Conservation (phyloP, 2,113 vertebrate genomes). For the Bettongia penicillata region DNA sequence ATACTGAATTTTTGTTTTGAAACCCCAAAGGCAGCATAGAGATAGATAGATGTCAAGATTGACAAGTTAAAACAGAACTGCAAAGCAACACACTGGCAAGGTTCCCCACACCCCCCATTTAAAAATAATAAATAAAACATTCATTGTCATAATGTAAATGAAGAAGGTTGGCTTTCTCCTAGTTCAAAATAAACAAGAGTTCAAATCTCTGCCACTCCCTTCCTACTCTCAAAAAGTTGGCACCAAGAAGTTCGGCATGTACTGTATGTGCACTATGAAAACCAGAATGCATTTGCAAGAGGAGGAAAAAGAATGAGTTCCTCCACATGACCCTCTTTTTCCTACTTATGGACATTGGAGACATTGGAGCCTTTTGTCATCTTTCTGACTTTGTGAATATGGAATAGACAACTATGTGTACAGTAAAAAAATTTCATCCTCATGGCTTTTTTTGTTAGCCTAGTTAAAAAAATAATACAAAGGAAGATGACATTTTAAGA, state of each 20-base stretch:
- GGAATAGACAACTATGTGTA: not conserved
- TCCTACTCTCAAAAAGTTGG: not conserved
- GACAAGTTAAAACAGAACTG: constrained; percentile 69
- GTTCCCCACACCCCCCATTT: constrained; percentile 55
- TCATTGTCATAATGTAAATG: constrained; percentile 29
- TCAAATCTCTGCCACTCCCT: constrained; percentile 16
- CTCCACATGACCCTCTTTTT: not conserved
- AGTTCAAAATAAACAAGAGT: constrained; percentile 65
- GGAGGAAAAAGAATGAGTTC: not conserved
- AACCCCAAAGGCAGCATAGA: constrained; percentile 56
- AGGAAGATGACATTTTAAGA: not conserved
- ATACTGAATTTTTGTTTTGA: constrained; percentile 47
- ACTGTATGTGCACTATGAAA: not conserved
- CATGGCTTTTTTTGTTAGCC: not conserved
- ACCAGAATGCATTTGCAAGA: not conserved
- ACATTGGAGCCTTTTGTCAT: not conserved
- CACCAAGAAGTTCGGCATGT: not conserved
- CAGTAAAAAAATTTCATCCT: not conserved
- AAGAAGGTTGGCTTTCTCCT: constrained; percentile 50
- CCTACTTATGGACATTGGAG: not conserved
- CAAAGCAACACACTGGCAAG: constrained; percentile 29
- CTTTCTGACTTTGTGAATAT: not conserved
- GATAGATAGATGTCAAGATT: constrained; percentile 45
- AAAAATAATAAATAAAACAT: constrained; percentile 67
- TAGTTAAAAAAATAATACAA: not conserved